These are phyloP conservation scores for Asbolus verrucosus DNA, from an alignment of 1,140 invertebrate genomes.

Conservation along the genomic window DNA sequence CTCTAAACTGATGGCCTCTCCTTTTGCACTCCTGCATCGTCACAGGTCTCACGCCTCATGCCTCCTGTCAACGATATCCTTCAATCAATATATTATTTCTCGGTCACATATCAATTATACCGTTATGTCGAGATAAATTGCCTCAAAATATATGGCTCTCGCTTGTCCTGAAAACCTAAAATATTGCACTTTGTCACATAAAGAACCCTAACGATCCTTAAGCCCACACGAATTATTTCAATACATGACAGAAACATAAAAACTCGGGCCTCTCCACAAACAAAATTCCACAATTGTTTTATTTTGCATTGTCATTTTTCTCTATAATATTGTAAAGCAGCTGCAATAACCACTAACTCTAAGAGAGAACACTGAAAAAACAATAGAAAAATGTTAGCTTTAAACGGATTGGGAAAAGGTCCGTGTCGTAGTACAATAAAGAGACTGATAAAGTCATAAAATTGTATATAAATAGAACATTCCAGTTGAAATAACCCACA, in stretches of 20 bases:
- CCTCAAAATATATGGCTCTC: conserved; percentile 21
- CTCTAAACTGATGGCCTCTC: conserved; percentile 44
- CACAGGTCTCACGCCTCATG: conserved; percentile 35
- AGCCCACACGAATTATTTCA: conserved; percentile 20
- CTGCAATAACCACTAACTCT: too few species aligned
- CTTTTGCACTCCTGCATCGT: conserved; percentile 41
- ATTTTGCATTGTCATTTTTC: background rate
- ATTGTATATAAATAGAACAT: too few species aligned
- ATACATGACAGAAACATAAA: conserved; percentile 11
- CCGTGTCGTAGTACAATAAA: too few species aligned
- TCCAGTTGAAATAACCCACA: too few species aligned
- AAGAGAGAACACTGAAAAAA: background rate
- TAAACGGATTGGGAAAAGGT: too few species aligned
- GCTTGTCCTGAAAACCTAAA: conserved; percentile 19
- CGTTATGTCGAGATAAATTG: conserved; percentile 27
- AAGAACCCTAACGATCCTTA: conserved; percentile 21
- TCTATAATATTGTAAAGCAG: too few species aligned
- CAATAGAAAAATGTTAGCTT: background rate
- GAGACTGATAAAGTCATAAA: too few species aligned
- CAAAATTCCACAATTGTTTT: background rate
- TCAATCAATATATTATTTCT: conserved; percentile 39
- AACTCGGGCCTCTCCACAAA: conserved; percentile 8
- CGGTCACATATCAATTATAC: conserved; percentile 37
- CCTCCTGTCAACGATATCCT: conserved; percentile 37
- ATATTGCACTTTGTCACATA: conserved; percentile 20